Conservation (phyloP, 2,888 invertebrate genomes). For the Nomada flava region DNA sequence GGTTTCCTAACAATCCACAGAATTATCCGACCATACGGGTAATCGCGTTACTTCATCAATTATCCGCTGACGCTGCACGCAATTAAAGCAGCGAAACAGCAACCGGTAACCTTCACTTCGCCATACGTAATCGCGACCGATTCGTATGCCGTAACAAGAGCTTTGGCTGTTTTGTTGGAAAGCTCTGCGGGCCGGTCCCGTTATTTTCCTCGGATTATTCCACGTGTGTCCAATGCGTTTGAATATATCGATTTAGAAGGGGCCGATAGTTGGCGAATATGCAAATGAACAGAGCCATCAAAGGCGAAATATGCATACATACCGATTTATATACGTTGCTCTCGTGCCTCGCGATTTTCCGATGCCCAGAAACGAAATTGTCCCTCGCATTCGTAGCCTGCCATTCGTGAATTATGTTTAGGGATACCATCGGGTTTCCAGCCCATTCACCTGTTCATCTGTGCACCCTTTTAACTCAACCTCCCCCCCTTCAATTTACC, state of each 20-base stretch:
- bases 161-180: slow-evolving; percentile 21
- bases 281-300: slow-evolving; percentile 57
- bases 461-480: too few relatives aligned
- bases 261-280: slow-evolving; percentile 46
- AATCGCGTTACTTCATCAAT: slow-evolving; percentile 76
- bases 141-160: slow-evolving; percentile 32
- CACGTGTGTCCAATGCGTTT: slow-evolving; percentile 46
- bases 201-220: slow-evolving; percentile 49
- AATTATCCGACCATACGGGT: slow-evolving; percentile 68
- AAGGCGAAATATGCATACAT: slow-evolving; percentile 57
- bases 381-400: neutral
- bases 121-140: slow-evolving; percentile 48
- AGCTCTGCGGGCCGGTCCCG: slow-evolving; percentile 9
- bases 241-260: slow-evolving; percentile 53
- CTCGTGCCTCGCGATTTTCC: slow-evolving; percentile 33
- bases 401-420: neutral
- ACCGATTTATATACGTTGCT: slow-evolving; percentile 56
- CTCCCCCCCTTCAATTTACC: neutral
- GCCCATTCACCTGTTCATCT: neutral
- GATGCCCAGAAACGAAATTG: slow-evolving; percentile 25
- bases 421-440: neutral
- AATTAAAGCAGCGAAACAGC: slow-evolving; percentile 71
- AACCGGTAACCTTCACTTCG: slow-evolving; percentile 54
- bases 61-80: slow-evolving; percentile 71
- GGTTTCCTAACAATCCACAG: slow-evolving; percentile 72